These are phyloP conservation scores for Noctua janthe DNA, from an alignment of 2,888 invertebrate genomes.

Conservation along the genomic window DNA sequence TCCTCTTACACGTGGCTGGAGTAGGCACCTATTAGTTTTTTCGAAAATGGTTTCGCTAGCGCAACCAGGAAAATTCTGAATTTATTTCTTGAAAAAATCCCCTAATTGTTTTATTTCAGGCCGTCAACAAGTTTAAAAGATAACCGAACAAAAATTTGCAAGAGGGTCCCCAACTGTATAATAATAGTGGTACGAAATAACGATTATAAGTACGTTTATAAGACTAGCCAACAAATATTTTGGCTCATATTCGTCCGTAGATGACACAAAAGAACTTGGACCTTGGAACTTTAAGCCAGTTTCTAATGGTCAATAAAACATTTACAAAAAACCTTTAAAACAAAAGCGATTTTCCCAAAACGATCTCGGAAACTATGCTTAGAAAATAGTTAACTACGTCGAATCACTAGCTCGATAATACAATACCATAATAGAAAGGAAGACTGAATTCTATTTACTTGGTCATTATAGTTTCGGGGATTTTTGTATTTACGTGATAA, in stretches of 20 bases:
- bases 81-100: background rate
- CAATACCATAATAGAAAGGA: background rate
- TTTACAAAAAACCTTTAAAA: background rate
- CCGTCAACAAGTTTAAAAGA: background rate
- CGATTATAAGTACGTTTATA: background rate
- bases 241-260: too few relatives aligned
- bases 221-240: background rate
- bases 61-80: background rate
- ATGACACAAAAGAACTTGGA: background rate
- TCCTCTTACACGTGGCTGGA: background rate
- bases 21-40: background rate
- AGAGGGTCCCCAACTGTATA: background rate
- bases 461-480: background rate
- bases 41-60: too few relatives aligned
- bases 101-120: too few relatives aligned
- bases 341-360: background rate
- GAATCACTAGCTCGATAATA: background rate
- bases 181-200: background rate
- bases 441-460: slow-evolving; percentile 3
- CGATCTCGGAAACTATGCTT: background rate
- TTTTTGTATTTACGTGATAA: slow-evolving; percentile 15
- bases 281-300: background rate
- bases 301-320: background rate
- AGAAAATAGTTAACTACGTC: background rate
- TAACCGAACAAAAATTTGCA: background rate